Percentiles rank a stretch among this genome's conserved stretches.
phyloP scores from a whole-genome alignment of 2,888 invertebrate species.

The Drosophila atroscutellata region DNA sequence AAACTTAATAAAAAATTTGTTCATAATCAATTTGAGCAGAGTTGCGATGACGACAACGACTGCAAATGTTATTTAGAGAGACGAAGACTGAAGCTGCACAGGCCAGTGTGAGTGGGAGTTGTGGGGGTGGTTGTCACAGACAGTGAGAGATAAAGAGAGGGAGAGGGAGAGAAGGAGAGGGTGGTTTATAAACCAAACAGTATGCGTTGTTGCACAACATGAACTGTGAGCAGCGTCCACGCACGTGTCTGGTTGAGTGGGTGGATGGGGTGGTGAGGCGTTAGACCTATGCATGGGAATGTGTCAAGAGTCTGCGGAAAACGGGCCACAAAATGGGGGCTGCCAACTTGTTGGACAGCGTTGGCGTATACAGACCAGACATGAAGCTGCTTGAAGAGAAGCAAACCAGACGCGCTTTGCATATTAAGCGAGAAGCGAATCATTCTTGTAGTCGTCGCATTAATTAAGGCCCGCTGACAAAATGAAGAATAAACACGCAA shows the following conservation, averaged over 20 bases:
- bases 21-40: constrained; percentile 1
- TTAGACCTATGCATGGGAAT: constrained; percentile 54
- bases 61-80: constrained; percentile 31
- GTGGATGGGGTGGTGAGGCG: background rate
- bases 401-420: constrained; percentile 58
- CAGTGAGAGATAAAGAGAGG: background rate
- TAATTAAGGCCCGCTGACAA: constrained; percentile 63
- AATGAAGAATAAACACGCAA: constrained; percentile 51
- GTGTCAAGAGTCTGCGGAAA: constrained; percentile 52
- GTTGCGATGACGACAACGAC: constrained; percentile 36
- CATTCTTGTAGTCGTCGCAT: constrained; percentile 52
- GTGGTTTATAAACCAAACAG: constrained; percentile 49
- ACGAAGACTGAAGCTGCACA: constrained; percentile 17
- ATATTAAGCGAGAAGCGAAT: constrained; percentile 52
- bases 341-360: constrained; percentile 45
- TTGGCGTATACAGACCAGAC: constrained; percentile 15
- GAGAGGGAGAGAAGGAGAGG: constrained; percentile 28
- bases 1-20: background rate
- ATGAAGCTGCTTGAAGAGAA: constrained; percentile 32
- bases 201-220: constrained; percentile 49
- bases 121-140: background rate
- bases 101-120: constrained; percentile 11
- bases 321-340: constrained; percentile 11
- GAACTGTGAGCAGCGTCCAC: constrained; percentile 21
- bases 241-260: constrained; percentile 42